Conservation (phyloP, 2,113 vertebrate genomes). For the Centropus bengalensis region DNA sequence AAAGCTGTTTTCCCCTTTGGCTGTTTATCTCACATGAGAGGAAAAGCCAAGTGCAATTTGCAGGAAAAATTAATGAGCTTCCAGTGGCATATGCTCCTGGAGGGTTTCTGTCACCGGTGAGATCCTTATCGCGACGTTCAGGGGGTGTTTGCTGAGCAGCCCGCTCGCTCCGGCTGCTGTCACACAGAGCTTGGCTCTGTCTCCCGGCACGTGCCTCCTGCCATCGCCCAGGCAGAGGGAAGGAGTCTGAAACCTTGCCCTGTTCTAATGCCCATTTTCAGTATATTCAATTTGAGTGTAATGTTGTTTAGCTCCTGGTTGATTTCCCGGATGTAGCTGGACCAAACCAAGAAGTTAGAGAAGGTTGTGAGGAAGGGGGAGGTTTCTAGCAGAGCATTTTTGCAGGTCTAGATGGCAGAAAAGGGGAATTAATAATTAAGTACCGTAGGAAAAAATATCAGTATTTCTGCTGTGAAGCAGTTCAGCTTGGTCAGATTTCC, state of each 20-base stretch:
- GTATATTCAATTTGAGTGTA: neutral
- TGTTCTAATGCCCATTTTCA: neutral
- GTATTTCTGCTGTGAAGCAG: neutral
- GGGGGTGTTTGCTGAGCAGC: neutral
- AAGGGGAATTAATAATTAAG: neutral
- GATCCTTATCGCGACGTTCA: rapidly evolving
- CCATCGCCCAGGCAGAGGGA: rapidly evolving
- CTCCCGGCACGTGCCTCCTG: rapidly evolving
- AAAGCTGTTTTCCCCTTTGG: neutral
- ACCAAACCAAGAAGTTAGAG: neutral
- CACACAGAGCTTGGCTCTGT: neutral
- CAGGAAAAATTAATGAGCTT: neutral
- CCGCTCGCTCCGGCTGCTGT: rapidly evolving
- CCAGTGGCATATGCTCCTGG: rapidly evolving
- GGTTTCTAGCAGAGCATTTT: neutral
- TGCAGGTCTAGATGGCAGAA: neutral
- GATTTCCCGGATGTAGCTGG: neutral
- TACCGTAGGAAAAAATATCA: neutral
- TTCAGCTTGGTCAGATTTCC: neutral
- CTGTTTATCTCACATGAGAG: neutral
- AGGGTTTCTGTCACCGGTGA: neutral
- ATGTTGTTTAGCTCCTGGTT: neutral
- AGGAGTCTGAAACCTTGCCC: neutral
- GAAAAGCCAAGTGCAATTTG: neutral
- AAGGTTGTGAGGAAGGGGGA: neutral